Evolutionary conservation across 2,797 vertebrate species (phyloP).

Genomic region (Nothura maculosa): DNA sequence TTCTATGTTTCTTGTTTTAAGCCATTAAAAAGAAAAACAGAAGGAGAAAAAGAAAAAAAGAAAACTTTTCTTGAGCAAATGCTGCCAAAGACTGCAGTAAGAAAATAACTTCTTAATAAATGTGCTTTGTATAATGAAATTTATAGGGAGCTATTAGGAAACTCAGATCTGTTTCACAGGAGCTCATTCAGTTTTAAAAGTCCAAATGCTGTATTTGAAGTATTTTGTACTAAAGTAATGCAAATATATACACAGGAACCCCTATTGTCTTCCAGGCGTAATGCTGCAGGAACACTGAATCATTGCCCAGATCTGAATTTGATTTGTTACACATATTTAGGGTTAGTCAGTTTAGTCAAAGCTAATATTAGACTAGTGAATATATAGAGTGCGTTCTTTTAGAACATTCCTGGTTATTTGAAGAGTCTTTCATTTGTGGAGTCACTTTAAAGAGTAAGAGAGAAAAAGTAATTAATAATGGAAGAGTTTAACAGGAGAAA

Average conservation of each 20-base stretch:
- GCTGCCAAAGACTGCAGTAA: background rate
- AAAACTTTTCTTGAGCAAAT: background rate
- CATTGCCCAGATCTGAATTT: fast-evolving
- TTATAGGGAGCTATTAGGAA: background rate
- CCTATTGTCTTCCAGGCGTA: background rate
- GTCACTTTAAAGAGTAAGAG: background rate
- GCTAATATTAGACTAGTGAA: background rate
- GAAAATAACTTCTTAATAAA: background rate
- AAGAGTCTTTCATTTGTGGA: background rate
- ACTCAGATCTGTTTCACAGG: background rate
- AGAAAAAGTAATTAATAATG: background rate
- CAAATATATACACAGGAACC: background rate
- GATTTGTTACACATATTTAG: too few relatives aligned
- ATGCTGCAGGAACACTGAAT: background rate
- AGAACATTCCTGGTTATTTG: fast-evolving
- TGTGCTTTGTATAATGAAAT: background rate
- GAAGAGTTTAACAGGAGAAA: background rate
- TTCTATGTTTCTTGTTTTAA: background rate
- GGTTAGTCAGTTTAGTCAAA: fast-evolving
- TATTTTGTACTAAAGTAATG: background rate
- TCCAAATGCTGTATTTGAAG: background rate
- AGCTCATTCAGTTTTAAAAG: background rate
- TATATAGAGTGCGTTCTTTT: background rate
- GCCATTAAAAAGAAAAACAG: background rate
- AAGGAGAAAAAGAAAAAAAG: background rate